Evolutionary conservation across 2,888 invertebrate species (phyloP).

Genomic region (Lithophane ornitopus): DNA sequence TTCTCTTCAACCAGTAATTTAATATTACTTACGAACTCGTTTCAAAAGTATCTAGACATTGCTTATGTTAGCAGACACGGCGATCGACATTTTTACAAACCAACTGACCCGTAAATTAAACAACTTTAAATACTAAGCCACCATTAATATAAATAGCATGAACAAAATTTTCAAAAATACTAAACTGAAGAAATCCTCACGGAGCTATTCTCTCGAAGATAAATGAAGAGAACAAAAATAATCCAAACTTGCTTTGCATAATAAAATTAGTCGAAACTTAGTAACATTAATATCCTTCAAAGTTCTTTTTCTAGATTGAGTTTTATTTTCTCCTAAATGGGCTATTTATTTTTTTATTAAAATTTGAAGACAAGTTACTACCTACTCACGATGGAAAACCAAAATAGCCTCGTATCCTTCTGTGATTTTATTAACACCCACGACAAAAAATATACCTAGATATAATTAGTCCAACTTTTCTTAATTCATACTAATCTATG

Average conservation of each 20-base stretch:
- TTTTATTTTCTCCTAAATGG: constrained; percentile 49
- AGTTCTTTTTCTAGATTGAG: constrained; percentile 43
- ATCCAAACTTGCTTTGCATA: constrained; percentile 59
- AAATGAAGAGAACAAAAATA: constrained; percentile 60
- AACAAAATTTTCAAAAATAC: constrained; percentile 24
- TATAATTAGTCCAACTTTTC: too few relatives aligned
- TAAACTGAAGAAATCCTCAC: constrained; percentile 37
- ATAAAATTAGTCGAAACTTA: constrained; percentile 60
- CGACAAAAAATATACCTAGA: too few relatives aligned
- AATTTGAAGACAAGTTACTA: constrained; percentile 26
- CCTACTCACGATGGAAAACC: constrained; percentile 27
- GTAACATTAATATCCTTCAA: constrained; percentile 64
- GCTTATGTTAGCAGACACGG: neutral
- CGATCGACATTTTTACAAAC: constrained; percentile 20
- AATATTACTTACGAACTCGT: neutral
- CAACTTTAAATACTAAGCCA: constrained; percentile 18
- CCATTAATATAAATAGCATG: constrained; percentile 28
- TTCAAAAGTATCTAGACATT: neutral
- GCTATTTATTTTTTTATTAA: constrained; percentile 51
- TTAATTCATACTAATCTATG: too few relatives aligned
- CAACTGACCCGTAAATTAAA: constrained; percentile 28
- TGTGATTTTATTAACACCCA: too few relatives aligned
- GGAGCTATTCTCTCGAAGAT: constrained; percentile 52
- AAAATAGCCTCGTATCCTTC: neutral
- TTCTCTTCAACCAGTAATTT: neutral